phyloP scores from a whole-genome alignment of 2,888 invertebrate genomes.

The Polydrusus cervinus region DNA sequence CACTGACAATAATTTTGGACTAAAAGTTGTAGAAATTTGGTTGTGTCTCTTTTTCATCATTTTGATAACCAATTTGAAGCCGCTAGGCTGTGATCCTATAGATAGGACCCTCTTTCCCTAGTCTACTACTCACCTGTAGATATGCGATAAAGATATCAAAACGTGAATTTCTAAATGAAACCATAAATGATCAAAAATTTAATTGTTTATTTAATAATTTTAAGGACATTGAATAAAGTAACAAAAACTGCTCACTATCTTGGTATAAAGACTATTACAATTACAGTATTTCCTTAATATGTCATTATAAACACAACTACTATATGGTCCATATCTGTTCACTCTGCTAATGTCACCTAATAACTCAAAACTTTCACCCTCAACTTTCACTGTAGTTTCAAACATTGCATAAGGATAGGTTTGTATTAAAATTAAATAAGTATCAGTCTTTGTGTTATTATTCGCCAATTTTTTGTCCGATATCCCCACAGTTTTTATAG shows the following conservation, averaged over 20 bases:
- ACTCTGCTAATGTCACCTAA: constrained; percentile 78
- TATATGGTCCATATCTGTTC: constrained; percentile 73
- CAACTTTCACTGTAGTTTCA: constrained; percentile 78
- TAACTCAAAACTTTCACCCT: constrained; percentile 67
- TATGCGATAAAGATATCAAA: no score
- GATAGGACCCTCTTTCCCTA: no score
- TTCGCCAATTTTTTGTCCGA: constrained; percentile 42
- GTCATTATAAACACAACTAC: constrained; percentile 72
- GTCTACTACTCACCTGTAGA: no score
- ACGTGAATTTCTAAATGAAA: no score
- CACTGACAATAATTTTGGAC: no score
- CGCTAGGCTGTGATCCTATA: no score
- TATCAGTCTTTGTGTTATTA: constrained; percentile 63
- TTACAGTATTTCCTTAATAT: constrained; percentile 75
- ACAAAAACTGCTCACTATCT: constrained; percentile 28
- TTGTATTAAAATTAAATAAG: constrained; percentile 79
- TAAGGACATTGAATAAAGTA: constrained; percentile 22
- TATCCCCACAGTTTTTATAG: constrained; percentile 60
- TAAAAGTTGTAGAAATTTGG: no score
- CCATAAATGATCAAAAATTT: background rate
- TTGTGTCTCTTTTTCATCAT: no score
- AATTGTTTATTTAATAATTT: no score
- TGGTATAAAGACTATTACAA: constrained; percentile 65
- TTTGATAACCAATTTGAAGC: no score
- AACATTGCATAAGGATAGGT: constrained; percentile 80